phyloP scores from a whole-genome alignment of 92 coral and sea anemone genomes.

The Epizoanthus ramosus region DNA sequence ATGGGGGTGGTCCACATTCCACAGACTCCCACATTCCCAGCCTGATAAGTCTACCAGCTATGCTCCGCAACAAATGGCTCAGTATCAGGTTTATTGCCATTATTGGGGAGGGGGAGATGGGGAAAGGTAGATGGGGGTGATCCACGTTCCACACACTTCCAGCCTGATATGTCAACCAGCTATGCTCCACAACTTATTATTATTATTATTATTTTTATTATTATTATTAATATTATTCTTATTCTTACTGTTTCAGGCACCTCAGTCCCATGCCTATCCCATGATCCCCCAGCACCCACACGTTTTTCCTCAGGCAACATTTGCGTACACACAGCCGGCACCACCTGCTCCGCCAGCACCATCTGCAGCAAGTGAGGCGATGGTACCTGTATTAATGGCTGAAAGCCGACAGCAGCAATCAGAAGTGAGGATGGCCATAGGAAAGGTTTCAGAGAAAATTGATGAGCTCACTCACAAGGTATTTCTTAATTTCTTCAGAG shows the following conservation, averaged over 20 bases:
- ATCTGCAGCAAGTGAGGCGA: conserved; percentile 86
- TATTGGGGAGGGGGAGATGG: too few relatives aligned
- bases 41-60: not conserved
- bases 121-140: too few relatives aligned
- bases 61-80: not conserved
- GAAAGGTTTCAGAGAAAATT: conserved; percentile 89
- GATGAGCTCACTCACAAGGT: conserved; percentile 91
- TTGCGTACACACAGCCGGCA: conserved; percentile 57
- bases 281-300: conserved; percentile 77
- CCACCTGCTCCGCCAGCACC: conserved; percentile 70
- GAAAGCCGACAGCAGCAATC: conserved; percentile 97
- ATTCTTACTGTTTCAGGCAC: conserved; percentile 46
- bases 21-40: conserved; percentile 1
- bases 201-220: too few relatives aligned
- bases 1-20: not conserved
- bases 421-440: conserved; percentile 91
- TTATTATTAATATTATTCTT: too few relatives aligned
- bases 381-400: conserved; percentile 96
- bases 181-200: conserved; percentile 60
- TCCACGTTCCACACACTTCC: conserved; percentile 37
- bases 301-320: conserved; percentile 57
- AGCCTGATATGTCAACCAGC: conserved; percentile 51
- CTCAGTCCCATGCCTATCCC: conserved; percentile 67
- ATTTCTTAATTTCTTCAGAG: not conserved
- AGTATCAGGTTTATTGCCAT: not conserved